Conservation (phyloP, 1,140 invertebrate species). For the Carposina sasakii region DNA sequence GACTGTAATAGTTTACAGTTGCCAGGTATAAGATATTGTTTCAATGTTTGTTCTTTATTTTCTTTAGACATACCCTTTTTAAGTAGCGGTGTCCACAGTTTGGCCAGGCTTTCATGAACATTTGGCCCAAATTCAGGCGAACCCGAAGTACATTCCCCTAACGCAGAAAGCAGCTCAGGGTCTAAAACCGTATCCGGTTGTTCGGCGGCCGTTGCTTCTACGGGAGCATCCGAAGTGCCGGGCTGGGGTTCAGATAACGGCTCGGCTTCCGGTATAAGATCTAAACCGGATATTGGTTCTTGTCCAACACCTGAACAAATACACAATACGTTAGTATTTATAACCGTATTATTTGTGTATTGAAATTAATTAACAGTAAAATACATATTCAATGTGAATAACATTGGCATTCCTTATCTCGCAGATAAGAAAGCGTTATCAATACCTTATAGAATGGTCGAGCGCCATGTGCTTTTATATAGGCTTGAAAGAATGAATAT, state of each 20-base stretch:
- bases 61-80: conserved; percentile 1
- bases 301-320: neutral
- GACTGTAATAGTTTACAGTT: neutral
- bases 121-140: conserved; percentile 3
- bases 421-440: too few species aligned
- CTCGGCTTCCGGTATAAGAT: neutral
- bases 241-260: neutral
- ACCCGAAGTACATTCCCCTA: neutral
- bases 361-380: neutral
- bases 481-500: neutral
- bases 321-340: neutral
- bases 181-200: neutral
- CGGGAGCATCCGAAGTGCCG: too few species aligned
- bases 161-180: neutral
- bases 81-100: neutral
- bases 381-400: too few species aligned
- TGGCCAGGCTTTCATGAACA: neutral
- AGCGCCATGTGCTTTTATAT: too few species aligned
- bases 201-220: neutral
- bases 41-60: neutral
- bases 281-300: neutral
- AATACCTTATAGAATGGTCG: too few species aligned
- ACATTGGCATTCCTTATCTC: too few species aligned
- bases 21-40: conserved; percentile 1
- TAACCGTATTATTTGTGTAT: neutral